Base-by-base conservation (phyloP, 1,140 invertebrate species). In the Drosophila kurseongensis region DNA sequence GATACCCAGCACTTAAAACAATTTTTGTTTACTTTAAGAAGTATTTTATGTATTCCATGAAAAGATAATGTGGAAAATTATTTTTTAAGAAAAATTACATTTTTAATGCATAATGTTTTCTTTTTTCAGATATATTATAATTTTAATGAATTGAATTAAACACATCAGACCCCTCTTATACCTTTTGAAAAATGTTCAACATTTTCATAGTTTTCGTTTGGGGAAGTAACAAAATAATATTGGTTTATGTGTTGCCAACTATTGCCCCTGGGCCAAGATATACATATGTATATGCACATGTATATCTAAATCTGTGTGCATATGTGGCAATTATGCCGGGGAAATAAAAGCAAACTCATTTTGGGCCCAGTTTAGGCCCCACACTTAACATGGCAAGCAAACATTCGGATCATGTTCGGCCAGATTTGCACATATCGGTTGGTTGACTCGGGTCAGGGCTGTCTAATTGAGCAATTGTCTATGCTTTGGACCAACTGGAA, bases 301-400 rank as follows among this genome's bases (percentile, higher is more conserved):
- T 29, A 35, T 58, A 12, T 36, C 35, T 58, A 12, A 29, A 32
- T 59, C 18, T 75, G 14, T 38, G 18, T 41, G 29, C 18, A 55
- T 66, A 55, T 67, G 73, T 73, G 71, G 63, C 58, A 83, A 84
- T 71, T 72, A 71, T 58, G 68, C 36, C n/a, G 38, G 36, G 56
- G 18, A 56, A 65, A 42, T 63, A 63, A 60, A 36, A 60, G 27
- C 44, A 45, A 45, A 69, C 42, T 48, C 63, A 67, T 63, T 42
- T 65, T 8, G 18, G 62, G 61, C 23, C 32, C 29, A 18, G 55
- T 47, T 61, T 47, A 47, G 42, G 57, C 38, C 56, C 23, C 38
- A 59, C 63, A 62, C 42, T 47, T 62, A 27, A 38, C 58, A 62
- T 63, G 62, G 56, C 60, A 41, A 18, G 40, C 27, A 32, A 62